Base-by-base conservation (phyloP, 2,113 vertebrate genomes). In the Chlamydotis undulata region DNA sequence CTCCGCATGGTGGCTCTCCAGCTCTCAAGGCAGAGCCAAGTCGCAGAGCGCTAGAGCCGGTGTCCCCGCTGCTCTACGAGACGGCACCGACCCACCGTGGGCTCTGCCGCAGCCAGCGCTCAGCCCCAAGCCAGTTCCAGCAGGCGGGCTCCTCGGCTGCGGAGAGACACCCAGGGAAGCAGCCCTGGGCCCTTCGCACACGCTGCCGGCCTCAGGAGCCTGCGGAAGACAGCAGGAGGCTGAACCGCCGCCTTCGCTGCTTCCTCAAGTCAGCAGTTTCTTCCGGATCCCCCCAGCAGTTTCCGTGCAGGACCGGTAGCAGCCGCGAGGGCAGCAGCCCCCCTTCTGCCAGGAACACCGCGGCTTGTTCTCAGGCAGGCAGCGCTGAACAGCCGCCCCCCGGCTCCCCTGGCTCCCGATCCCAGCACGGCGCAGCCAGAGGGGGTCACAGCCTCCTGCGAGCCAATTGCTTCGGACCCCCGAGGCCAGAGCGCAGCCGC, bases 21-120 rank as follows among this genome's bases (percentile, higher is more conserved):
- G 21, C n/a, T 69, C 35, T 7, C 15, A 10, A 26, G 45, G 7
- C 74, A 23, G 37, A 16, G 13, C 4, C 1, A 4, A 35, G 47
- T 4, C 2, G 1, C 13, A n/a, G 73, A 16, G 21, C 2, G 0
- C 8, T 18, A 2, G 21, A 41, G 29, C 39, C 11, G 31, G 28
- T 12, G 41, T 31, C 56, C 10, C 29, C 16, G 4, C 49, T 39
- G 52, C 81, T 49, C 80, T 0, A 5, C 2, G 2, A 28, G 43
- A 50, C 7, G 2, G 78, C 78, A 73, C n/a, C 35, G 69, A 35
- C 19, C 50, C 3, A 3, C 26, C 5, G 1, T 4, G 78, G 53
- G 26, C 24, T 6, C n/a, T n/a, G 19, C 26, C 17, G 53, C 0
- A 0, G 6, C 47, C 2, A 5, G 41, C 41, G 14, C 41, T 15